These are phyloP conservation scores for Chrysochloris asiatica DNA, from an alignment of 2,113 vertebrate species.

Conservation along the genomic window DNA sequence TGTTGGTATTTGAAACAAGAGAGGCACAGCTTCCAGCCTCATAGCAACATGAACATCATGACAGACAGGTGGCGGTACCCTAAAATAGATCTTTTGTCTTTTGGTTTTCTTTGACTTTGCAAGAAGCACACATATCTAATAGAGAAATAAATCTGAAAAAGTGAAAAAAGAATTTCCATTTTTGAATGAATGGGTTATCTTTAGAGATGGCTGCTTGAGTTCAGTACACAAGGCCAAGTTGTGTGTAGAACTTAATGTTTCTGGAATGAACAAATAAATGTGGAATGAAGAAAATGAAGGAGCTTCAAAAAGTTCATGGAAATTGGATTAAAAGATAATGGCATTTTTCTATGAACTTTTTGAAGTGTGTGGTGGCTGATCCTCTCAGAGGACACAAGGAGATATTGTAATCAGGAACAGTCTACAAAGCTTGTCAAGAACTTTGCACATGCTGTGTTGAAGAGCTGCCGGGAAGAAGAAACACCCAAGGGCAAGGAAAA, in stretches of 20 bases:
- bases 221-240: not conserved
- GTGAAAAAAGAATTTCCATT: not conserved
- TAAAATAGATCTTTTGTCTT: not conserved
- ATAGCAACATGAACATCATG: not conserved
- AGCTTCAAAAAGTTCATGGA: no score
- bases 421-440: not conserved
- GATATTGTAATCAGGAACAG: not conserved
- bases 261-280: not conserved
- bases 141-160: conserved; percentile 11
- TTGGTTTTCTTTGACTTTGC: not conserved
- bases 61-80: not conserved
- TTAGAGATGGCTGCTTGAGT: not conserved
- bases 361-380: no score
- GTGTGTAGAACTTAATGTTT: not conserved
- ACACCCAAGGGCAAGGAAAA: conserved; percentile 52
- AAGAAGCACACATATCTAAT: not conserved
- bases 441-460: not conserved
- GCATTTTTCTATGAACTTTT: no score
- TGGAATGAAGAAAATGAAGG: no score
- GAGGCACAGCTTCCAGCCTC: not conserved
- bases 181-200: not conserved
- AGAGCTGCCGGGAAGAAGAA: not conserved
- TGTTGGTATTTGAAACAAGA: not conserved
- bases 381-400: not conserved
- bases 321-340: no score